These are phyloP conservation scores for Lepidocyrtinus sp. DNA, from an alignment of 2,888 invertebrate species.

Conservation along the genomic window DNA sequence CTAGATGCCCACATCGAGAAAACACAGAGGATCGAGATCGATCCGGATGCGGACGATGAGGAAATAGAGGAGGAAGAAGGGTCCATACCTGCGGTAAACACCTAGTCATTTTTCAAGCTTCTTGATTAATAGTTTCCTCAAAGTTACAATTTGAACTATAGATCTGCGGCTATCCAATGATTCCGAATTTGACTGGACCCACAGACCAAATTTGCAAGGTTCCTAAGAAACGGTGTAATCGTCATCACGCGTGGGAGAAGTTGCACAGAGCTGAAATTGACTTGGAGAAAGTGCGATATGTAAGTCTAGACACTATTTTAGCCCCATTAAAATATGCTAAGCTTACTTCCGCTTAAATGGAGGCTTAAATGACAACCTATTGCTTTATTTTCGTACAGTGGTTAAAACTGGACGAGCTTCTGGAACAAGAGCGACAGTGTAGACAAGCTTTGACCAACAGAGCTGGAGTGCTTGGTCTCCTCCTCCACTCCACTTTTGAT, in stretches of 20 bases:
- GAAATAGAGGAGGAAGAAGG: constrained; percentile 80
- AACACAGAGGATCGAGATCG: constrained; percentile 81
- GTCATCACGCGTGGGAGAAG: constrained; percentile 97
- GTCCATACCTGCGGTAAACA: constrained; percentile 91
- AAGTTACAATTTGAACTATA: constrained; percentile 68
- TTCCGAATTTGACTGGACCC: constrained; percentile 78
- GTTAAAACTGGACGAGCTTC: constrained; percentile 92
- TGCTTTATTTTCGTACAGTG: constrained; percentile 80
- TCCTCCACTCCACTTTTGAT: constrained; percentile 98
- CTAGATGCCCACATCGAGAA: constrained; percentile 86
- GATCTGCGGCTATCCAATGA: constrained; percentile 95
- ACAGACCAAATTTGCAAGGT: constrained; percentile 87
- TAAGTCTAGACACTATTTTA: constrained; percentile 68
- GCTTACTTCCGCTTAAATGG: background rate
- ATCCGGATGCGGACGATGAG: constrained; percentile 76
- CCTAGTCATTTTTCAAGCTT: too few relatives aligned
- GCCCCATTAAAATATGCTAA: background rate
- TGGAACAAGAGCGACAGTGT: constrained; percentile 93
- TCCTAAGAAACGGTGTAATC: constrained; percentile 91
- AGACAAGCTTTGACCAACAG: constrained; percentile 82
- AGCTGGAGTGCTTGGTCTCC: constrained; percentile 92
- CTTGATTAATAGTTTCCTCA: too few relatives aligned
- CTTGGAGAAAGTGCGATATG: constrained; percentile 82
- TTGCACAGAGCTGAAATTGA: constrained; percentile 94
- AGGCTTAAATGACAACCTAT: background rate